Evolutionary conservation across 2,888 invertebrate genomes (phyloP), one percentile per base, ranked within the genome.

Genomic region (Agrotis puta): DNA sequence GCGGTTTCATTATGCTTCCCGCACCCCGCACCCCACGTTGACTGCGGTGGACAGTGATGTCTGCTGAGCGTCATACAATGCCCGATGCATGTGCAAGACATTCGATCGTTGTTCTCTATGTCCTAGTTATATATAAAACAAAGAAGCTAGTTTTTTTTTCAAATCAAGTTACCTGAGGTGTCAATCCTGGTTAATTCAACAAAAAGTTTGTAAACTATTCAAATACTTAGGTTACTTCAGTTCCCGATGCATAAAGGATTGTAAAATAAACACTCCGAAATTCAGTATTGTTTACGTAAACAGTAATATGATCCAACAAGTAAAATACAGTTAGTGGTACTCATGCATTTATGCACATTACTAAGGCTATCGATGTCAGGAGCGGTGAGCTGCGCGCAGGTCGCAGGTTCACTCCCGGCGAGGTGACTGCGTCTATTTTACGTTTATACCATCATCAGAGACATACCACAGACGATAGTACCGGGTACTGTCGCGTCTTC

Each of bases 361-460:
- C 54, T n/a, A n/a, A n/a, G 33, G 7, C 50, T 61, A 48, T 47
- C 22, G 50, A 47, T 54, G 22, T 65, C 54, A 39, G 65, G 53
- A 63, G 33, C 27, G 58, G 50, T 57, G 51, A 77, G 61, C 16
- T 13, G 48, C 43, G 64, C 56, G 50, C 70, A 53, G 62, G 71
- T 76, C 64, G 72, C 66, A 64, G 66, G 64, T 77, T 77, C 64
- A 58, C 22, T 71, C 53, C 54, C 56, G 14, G 64, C 75, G 61
- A 63, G 62, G 53, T 63, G 48, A 58, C 48, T 62, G 39, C 56
- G 57, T 18, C 39, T 50, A 56, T 51, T 62, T 51, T 27, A n/a
- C n/a, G 27, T 53, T 24, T 43, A 24, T 24, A 24, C 51, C 51
- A 24, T 27, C 43, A 48, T 39, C 54, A 11, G 56, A 51, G 54